Percentiles rank a stretch among this genome's conserved stretches.
phyloP scores from a whole-genome alignment of 2,113 vertebrate genomes.

The Sapajus apella region DNA sequence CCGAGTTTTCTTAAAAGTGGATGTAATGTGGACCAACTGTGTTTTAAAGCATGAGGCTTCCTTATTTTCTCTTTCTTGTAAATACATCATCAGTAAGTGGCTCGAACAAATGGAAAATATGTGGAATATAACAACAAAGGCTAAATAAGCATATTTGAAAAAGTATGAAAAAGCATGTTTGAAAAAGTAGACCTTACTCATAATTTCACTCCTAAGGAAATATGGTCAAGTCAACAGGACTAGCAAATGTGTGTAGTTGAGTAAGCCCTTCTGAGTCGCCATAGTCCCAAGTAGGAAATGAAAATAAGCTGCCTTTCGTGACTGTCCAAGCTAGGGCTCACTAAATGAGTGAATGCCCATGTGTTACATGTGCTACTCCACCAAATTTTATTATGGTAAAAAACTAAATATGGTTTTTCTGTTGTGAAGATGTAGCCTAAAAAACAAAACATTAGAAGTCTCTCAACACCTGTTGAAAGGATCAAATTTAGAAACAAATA shows the following conservation, averaged over 20 bases:
- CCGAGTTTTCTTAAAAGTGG: background rate
- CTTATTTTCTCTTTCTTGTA: slow-evolving; percentile 5
- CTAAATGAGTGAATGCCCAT: background rate
- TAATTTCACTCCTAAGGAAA: slow-evolving; percentile 15
- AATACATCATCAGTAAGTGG: background rate
- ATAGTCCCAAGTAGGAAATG: background rate
- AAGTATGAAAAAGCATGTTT: background rate
- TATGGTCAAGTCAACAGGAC: background rate
- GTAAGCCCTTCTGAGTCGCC: background rate
- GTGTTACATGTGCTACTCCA: background rate
- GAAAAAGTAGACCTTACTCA: background rate
- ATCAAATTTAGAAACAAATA: slow-evolving; percentile 17
- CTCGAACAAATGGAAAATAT: background rate
- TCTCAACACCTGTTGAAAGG: background rate
- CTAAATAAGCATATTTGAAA: background rate
- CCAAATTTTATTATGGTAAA: background rate
- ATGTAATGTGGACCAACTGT: background rate
- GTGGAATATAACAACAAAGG: background rate
- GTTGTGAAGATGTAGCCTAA: background rate
- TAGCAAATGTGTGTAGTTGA: background rate
- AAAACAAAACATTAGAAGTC: background rate
- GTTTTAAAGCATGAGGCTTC: background rate
- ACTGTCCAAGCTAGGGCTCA: background rate
- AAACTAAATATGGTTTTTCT: background rate
- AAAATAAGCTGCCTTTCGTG: background rate